phyloP scores from a whole-genome alignment of 1,140 invertebrate genomes.

The Eufriesea mexicana region DNA sequence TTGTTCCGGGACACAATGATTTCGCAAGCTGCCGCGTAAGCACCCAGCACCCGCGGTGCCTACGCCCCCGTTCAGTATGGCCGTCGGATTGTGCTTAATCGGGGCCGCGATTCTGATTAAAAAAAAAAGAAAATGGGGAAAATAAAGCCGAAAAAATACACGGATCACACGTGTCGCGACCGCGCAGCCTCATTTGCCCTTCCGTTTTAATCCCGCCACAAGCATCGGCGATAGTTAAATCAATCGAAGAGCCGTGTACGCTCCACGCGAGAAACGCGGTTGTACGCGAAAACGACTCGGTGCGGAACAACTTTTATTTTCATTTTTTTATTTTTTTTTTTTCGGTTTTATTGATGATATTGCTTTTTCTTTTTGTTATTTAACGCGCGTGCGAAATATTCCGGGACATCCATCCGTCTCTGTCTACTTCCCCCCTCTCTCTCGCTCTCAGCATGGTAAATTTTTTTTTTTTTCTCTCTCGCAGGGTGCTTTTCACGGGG shows the following conservation, averaged over 20 bases:
- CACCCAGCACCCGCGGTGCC: slow-evolving; percentile 43
- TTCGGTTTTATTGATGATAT: neutral
- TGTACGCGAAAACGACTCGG: neutral
- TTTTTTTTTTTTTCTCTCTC: neutral
- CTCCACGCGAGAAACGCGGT: slow-evolving; percentile 14
- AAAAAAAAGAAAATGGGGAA: neutral
- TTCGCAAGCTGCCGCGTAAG: slow-evolving; percentile 69
- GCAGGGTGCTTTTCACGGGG: neutral
- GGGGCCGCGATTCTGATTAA: slow-evolving; percentile 60
- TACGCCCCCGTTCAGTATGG: slow-evolving; percentile 57
- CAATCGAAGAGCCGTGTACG: slow-evolving; percentile 12
- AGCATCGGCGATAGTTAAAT: slow-evolving; percentile 52
- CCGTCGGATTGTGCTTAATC: slow-evolving; percentile 68
- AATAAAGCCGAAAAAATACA: slow-evolving; percentile 31
- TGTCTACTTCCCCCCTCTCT: neutral
- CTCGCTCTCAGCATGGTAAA: neutral
- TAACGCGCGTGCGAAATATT: neutral
- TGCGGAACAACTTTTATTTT: neutral
- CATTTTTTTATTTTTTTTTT: neutral
- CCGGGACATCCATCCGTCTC: neutral
- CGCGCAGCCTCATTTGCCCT: slow-evolving; percentile 55
- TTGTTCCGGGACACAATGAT: slow-evolving; percentile 66
- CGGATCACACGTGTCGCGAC: slow-evolving; percentile 38
- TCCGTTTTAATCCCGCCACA: slow-evolving; percentile 46
- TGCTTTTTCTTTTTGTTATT: neutral